A percentile compares a stretch with the other conserved stretches of the same genome.
phyloP scores from a whole-genome alignment of 2,797 vertebrate genomes.

The Phyllotis vaccarum region DNA sequence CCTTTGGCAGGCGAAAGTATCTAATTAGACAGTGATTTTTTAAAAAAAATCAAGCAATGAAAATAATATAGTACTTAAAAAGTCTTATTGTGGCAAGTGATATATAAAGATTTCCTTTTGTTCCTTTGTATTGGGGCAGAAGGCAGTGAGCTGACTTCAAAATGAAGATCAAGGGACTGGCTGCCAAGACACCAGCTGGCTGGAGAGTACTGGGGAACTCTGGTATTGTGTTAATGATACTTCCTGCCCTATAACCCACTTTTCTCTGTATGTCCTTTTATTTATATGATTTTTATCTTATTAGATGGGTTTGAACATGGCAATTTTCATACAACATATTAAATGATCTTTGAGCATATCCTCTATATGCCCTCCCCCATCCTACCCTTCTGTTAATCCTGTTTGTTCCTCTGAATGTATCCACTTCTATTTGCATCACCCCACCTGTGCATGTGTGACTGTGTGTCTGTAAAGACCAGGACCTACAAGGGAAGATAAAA shows the following conservation, averaged over 20 bases:
- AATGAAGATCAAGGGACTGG: neutral
- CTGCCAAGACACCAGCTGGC: neutral
- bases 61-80: conserved; percentile 64
- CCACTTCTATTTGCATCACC: neutral
- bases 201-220: neutral
- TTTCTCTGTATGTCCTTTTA: neutral
- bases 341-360: neutral
- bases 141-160: neutral
- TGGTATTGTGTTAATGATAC: neutral
- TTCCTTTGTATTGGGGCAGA: neutral
- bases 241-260: neutral
- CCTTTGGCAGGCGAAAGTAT: conserved; percentile 53
- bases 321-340: neutral
- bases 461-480: neutral
- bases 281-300: neutral
- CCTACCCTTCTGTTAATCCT: neutral
- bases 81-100: conserved; percentile 42
- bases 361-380: too few relatives aligned
- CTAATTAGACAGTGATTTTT: conserved; percentile 62
- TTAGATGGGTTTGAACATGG: neutral
- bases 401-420: too few relatives aligned
- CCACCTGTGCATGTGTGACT: neutral
- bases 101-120: conserved; percentile 24
- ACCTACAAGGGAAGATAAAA: neutral
- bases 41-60: conserved; percentile 5